Evolutionary conservation across 2,113 vertebrate genomes (phyloP).

Genomic region (Pelodiscus sinensis): DNA sequence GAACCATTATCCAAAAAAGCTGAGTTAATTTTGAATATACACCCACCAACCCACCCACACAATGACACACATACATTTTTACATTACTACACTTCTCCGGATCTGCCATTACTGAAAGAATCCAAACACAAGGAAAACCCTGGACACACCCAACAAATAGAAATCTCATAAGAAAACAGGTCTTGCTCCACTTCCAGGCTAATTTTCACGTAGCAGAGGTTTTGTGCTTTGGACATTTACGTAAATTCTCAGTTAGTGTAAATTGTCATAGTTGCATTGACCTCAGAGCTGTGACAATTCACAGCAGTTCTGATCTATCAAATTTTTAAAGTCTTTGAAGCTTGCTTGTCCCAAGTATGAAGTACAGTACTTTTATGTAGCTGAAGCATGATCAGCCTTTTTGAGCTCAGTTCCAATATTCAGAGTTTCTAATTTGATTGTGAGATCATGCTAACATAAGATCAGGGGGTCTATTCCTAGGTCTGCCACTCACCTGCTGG

Average conservation of each 20-base stretch:
- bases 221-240: neutral
- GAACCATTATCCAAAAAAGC: neutral
- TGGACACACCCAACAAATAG: neutral
- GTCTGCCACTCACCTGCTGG: neutral
- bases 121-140: neutral
- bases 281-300: neutral
- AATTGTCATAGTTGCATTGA: neutral
- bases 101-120: neutral
- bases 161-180: neutral
- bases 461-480: neutral
- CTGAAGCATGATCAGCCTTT: neutral
- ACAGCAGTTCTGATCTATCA: neutral
- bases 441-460: slow-evolving; percentile 15
- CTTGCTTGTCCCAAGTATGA: neutral
- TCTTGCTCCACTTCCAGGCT: neutral
- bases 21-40: neutral
- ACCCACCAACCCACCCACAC: neutral
- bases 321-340: slow-evolving; percentile 10
- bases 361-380: neutral
- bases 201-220: neutral
- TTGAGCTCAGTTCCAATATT: slow-evolving; percentile 6
- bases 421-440: slow-evolving; percentile 48
- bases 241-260: neutral
- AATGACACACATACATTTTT: neutral
- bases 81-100: no score